A percentile compares a stretch with the other conserved stretches of the same genome.
These are phyloP conservation scores for Phortica variegata DNA, from an alignment of 1,140 invertebrate species.

Conservation along the genomic window DNA sequence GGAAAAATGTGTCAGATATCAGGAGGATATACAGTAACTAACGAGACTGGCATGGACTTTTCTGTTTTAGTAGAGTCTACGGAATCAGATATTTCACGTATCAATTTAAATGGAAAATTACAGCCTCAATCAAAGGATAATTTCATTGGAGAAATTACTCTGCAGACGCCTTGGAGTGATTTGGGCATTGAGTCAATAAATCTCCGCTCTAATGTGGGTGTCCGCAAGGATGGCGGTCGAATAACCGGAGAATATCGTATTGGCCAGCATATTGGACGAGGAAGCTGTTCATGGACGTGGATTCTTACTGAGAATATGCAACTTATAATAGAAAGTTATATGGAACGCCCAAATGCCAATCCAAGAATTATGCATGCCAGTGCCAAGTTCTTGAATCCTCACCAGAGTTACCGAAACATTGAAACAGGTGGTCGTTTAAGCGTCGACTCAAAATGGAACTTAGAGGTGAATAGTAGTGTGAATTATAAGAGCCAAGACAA, in stretches of 20 bases:
- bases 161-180: constrained; percentile 48
- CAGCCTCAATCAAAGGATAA: constrained; percentile 17
- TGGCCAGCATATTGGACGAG: constrained; percentile 32
- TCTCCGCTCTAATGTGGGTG: constrained; percentile 30
- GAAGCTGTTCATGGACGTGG: constrained; percentile 45
- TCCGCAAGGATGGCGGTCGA: constrained; percentile 20
- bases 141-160: constrained; percentile 27
- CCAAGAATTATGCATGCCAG: constrained; percentile 40
- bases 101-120: constrained; percentile 38
- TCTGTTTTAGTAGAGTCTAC: constrained; percentile 42
- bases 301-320: constrained; percentile 58
- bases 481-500: constrained; percentile 35
- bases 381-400: constrained; percentile 60
- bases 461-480: constrained; percentile 57
- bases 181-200: constrained; percentile 43
- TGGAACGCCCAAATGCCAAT: constrained; percentile 39
- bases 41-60: constrained; percentile 35
- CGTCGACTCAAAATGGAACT: constrained; percentile 57
- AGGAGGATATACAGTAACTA: constrained; percentile 35
- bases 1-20: constrained; percentile 49
- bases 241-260: constrained; percentile 39
- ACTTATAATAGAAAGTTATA: constrained; percentile 48
- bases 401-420: constrained; percentile 57
- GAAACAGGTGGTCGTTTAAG: constrained; percentile 60
- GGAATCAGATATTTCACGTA: constrained; percentile 37